Base-by-base conservation (phyloP, 2,113 vertebrate genomes). In the Mirza zaza region DNA sequence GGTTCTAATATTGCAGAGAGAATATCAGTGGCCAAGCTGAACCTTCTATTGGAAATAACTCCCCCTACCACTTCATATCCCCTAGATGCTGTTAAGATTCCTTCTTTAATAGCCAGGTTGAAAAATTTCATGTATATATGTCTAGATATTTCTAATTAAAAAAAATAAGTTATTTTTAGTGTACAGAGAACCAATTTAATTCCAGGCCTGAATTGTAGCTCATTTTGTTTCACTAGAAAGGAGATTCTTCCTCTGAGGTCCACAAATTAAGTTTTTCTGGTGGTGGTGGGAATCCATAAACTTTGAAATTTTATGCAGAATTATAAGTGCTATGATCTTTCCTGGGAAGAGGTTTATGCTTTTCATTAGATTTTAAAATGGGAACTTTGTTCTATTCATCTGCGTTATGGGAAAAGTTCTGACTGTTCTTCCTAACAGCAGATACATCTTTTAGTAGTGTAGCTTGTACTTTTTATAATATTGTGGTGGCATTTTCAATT, bases 271-370 rank as follows among this genome's bases (percentile, higher is more conserved):
- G 23, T 20, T 27, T 32, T 76, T 95, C 76, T 52, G 52, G 12
- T 5, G 34, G 29, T 59, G 5, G n/a, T 48, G 10, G 32, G 13
- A 59, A 71, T 73, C 7, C 52, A 79, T 67, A 48, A 90, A 87
- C 68, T 94, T 95, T 45, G 45, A 89, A 90, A 83, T 77, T 87
- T 75, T 84, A 90, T 79, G 70, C 76, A 79, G 59, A 92, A 79
- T 83, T 92, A 0, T 94, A 61, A 93, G 5, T 88, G 10, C 42
- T 87, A 25, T 71, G 39, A 20, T 80, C 23, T 91, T 93, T 65
- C 50, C 13, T 59, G 52, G 32, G 34, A 88, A 73, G 21, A 61
- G 27, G 42, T 68, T 85, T 75, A 70, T 63, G 17, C 6, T 71
- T 94, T 90, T 71, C 32, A 76, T 92, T 81, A 81, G 59, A 85